Conservation (phyloP, 2,797 vertebrate genomes). For the Psittacula echo region DNA sequence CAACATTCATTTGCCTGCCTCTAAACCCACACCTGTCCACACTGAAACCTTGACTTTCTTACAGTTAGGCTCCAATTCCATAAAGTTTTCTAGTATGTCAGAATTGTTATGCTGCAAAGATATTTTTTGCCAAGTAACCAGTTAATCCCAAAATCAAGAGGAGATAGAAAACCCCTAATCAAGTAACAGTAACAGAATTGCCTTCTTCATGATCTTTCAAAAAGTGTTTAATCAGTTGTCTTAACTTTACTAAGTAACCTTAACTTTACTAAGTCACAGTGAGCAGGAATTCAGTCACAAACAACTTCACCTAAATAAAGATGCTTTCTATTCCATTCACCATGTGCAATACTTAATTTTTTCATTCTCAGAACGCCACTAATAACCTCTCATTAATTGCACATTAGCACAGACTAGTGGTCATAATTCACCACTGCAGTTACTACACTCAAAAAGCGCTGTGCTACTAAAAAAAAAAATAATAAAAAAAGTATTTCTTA, state of each 20-base stretch:
- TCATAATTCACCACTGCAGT: constrained; percentile 25
- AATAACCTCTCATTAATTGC: not conserved
- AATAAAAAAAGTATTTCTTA: not conserved
- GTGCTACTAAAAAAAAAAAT: not conserved
- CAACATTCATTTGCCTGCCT: not conserved
- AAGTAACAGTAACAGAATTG: not conserved
- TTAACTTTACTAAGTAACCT: not conserved
- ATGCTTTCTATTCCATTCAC: not conserved
- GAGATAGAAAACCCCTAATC: not conserved
- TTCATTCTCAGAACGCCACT: not conserved
- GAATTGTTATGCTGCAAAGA: not conserved
- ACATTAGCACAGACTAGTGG: constrained; percentile 69
- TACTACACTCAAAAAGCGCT: not conserved
- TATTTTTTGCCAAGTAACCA: not conserved
- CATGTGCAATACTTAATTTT: not conserved
- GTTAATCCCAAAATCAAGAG: not conserved
- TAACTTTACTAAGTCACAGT: not conserved
- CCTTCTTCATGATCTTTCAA: not conserved
- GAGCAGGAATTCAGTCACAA: not conserved
- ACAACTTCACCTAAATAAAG: not conserved
- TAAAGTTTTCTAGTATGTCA: not conserved
- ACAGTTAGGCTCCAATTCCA: not conserved
- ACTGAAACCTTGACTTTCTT: not conserved
- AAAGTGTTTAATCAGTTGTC: not conserved
- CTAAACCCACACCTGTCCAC: not conserved